A percentile compares a stretch with the other conserved stretches of the same genome.
phyloP scores from a whole-genome alignment of 2,797 vertebrate genomes.

The Squalus acanthias region DNA sequence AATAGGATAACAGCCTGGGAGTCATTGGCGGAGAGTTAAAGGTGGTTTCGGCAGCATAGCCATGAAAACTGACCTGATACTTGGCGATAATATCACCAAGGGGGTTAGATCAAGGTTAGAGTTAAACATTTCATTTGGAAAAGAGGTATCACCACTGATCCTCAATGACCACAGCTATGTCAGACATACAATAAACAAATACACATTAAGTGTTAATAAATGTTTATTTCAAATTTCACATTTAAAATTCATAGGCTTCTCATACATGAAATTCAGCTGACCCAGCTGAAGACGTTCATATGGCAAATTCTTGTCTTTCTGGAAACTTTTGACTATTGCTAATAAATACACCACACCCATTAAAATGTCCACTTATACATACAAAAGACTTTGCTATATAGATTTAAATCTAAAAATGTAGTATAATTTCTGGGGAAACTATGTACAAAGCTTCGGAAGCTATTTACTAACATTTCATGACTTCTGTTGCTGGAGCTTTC shows the following conservation, averaged over 20 bases:
- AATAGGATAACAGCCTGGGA: not conserved
- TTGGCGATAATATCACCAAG: not conserved
- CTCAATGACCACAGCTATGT: too few species aligned
- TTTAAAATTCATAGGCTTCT: not conserved
- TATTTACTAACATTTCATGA: slow-evolving; percentile 16
- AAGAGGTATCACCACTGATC: too few species aligned
- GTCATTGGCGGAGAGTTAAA: not conserved
- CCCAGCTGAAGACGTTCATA: not conserved
- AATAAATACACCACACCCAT: slow-evolving; percentile 29
- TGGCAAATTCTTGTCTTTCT: not conserved
- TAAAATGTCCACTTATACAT: slow-evolving; percentile 23
- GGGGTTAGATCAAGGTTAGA: not conserved
- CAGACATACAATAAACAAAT: not conserved
- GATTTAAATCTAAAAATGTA: not conserved
- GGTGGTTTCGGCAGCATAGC: not conserved
- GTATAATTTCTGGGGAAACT: not conserved
- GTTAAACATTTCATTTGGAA: not conserved
- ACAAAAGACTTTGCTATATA: not conserved
- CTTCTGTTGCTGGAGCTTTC: not conserved
- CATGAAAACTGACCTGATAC: not conserved
- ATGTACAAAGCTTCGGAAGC: slow-evolving; percentile 26
- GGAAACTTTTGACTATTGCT: slow-evolving; percentile 3
- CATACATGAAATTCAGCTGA: slow-evolving; percentile 9
- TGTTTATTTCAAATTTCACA: slow-evolving; percentile 30
- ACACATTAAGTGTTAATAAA: not conserved